Evolutionary conservation across 2,113 vertebrate genomes (phyloP), one percentile per base, ranked within the genome.

Genomic region (Aegithalos caudatus): DNA sequence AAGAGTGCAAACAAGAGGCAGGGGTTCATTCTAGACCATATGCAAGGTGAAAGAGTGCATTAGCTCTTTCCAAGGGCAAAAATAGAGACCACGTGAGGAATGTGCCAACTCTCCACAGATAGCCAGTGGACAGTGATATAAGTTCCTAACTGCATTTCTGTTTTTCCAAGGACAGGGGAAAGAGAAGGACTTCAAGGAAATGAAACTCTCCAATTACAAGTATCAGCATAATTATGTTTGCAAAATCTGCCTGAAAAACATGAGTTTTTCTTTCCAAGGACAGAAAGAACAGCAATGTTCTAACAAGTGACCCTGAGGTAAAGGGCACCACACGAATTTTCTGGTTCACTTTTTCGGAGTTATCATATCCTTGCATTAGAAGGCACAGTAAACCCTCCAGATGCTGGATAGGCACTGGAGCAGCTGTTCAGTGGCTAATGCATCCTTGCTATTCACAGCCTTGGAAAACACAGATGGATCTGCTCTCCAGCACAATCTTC

Each of bases 81-180:
- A 96, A 83, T 21, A 93, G 74, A 93, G n/a, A 74, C 88, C 95
- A 96, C 35, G 72, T 95, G 96, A 95, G 65, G 14, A 56, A 92
- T 79, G 53, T 74, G 72, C 64, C 88, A 92, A 82, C 64, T 95
- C 73, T 92, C 90, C 88, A 81, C 14, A 93, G n/a, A 60, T 14
- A 81, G 81, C 90, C 12, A 38, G 74, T 64, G 76, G 69, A 69
- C 57, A 91, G 71, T 2, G 0, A 66, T 90, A 71, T 86, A 87
- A 94, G 92, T 97, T 97, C 94, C 95, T 67, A 84, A 78, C 35
- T 93, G 76, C 21, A 92, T 94, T 94, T 96, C 95, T 96, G 76
- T 93, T 97, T 96, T 86, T 64, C 69, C 79, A 94, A 86, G 60
- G 60, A 37, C 69, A 84, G 44, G 42, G 11, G 78, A 90, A 91